Evolutionary conservation across 1,140 invertebrate species (phyloP), one percentile per base, ranked within the genome.

Genomic region (Macrosteles quadrilineatus): DNA sequence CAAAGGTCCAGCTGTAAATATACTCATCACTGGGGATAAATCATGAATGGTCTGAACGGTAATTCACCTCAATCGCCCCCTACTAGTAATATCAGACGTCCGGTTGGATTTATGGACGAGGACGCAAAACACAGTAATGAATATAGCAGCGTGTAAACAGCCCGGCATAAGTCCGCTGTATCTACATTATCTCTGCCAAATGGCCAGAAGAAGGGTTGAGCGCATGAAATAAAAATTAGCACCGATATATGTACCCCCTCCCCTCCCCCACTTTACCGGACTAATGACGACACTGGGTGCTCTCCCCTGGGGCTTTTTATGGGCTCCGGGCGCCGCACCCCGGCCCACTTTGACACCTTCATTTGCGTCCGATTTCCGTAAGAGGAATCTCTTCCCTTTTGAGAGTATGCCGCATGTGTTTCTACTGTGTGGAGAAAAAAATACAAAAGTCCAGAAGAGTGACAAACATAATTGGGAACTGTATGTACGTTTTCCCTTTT

Each of bases 181-280:
- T 40, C 36, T 9, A 17, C 47, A 50, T 50, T 50, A 50, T 50
- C 47, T 50, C 47, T 50, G 47, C 21, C 14, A 50, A 50, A 50
- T 50, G 47, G 47, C 14, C 47, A 50, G 47, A 50, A 50, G 47
- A 50, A 50, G 47, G 47, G 47, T 50, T 50, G 47, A 11, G 47
- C 3, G 47, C 47, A 50, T 50, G 47, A 19, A 50, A 50, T 50
- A 50, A 50, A 50, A 50, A 50, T 50, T 50, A 50, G 47, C 47
- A 50, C 47, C 47, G 47, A 50, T 50, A 50, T 50, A 50, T 50
- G 47, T 50, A 50, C n/a, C n/a, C 47, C 4, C 21, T 4, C n/a
- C 14, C 32, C 4, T 36, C 32, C 32, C 32, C 32, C 32, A 36
- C 4, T 17, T 40, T 4, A 50, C 47, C 47, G 47, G 36, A 17